Percentiles rank a stretch among this genome's conserved stretches.
phyloP scores from a whole-genome alignment of 2,888 invertebrate genomes.

The Agriopis leucophaearia region DNA sequence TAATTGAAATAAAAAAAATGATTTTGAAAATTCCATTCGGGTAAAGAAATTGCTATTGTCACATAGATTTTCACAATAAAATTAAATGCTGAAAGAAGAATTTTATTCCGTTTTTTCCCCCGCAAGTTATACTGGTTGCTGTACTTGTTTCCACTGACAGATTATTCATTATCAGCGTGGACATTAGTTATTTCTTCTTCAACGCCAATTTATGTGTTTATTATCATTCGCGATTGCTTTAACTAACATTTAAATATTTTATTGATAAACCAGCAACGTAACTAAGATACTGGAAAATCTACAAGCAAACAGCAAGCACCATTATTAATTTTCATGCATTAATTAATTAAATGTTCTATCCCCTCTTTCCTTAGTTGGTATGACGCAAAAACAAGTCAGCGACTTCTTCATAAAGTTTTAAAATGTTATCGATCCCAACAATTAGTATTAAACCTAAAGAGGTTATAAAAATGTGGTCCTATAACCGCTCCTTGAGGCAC shows the following conservation, averaged over 20 bases:
- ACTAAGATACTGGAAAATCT: background rate
- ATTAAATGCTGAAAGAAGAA: too few species aligned
- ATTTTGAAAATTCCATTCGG: too few species aligned
- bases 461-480: slow-evolving; percentile 55
- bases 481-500: slow-evolving; percentile 54
- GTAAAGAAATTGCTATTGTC: too few species aligned
- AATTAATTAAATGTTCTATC: slow-evolving; percentile 14
- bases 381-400: slow-evolving; percentile 10
- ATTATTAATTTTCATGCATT: slow-evolving; percentile 14
- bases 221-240: background rate
- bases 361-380: background rate
- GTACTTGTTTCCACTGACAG: slow-evolving; percentile 3
- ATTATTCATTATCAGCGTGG: slow-evolving; percentile 6
- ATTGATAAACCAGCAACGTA: slow-evolving; percentile 11
- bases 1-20: too few species aligned
- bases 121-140: background rate
- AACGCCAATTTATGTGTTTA: slow-evolving; percentile 12
- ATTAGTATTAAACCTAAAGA: slow-evolving; percentile 40
- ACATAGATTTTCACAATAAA: too few species aligned
- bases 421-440: slow-evolving; percentile 33
- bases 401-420: slow-evolving; percentile 23
- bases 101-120: too few species aligned
- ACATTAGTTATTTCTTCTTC: slow-evolving; percentile 12
- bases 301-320: background rate
- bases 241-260: slow-evolving; percentile 8